Evolutionary conservation across 2,113 vertebrate species (phyloP).

Genomic region (Lepus timidus): DNA sequence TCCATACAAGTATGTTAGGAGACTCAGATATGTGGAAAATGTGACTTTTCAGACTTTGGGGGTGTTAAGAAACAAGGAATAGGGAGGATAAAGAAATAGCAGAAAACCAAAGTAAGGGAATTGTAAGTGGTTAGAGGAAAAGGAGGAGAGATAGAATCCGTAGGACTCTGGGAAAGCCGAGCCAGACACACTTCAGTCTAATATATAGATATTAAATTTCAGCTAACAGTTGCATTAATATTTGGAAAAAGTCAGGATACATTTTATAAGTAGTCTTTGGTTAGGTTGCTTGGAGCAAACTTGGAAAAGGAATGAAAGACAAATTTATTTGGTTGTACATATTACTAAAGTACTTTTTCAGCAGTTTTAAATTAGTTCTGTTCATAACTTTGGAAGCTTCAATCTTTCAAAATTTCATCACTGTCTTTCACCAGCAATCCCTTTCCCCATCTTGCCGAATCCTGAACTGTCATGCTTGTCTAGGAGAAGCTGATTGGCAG

Average conservation of each 20-base stretch:
- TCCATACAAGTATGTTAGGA: neutral
- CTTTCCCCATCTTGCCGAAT: neutral
- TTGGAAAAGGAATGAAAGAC: neutral
- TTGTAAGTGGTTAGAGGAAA: neutral
- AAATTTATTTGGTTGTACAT: neutral
- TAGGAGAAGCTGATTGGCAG: neutral
- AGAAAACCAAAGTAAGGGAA: neutral
- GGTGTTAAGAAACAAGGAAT: neutral
- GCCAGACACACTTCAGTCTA: neutral
- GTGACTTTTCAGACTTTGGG: neutral
- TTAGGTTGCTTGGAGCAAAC: neutral
- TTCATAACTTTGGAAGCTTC: slow-evolving; percentile 1
- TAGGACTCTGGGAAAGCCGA: no score
- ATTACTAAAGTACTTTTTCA: neutral
- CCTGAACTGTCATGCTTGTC: neutral
- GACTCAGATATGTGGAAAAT: neutral
- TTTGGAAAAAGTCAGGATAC: neutral
- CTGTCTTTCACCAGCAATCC: neutral
- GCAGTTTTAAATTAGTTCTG: neutral
- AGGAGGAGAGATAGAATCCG: neutral
- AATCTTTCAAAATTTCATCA: neutral
- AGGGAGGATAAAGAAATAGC: neutral
- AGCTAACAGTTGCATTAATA: neutral
- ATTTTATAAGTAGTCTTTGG: neutral
- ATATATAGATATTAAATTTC: neutral